Conservation (phyloP, 2,888 invertebrate genomes). For the Agonopterix arenella region DNA sequence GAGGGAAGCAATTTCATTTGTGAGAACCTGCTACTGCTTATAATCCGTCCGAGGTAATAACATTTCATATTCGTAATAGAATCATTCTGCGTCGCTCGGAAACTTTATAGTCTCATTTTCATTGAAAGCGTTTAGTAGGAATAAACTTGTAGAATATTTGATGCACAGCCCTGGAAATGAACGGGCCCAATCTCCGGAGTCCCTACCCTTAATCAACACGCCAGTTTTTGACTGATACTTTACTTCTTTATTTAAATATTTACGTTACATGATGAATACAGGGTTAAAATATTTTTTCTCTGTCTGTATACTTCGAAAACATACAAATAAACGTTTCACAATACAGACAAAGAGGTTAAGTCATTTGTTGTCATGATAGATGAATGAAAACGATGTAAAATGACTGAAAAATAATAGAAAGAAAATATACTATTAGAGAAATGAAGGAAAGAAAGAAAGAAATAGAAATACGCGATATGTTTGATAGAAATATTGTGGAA, state of each 20-base stretch:
- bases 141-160: constrained; percentile 73
- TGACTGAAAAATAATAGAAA: too few species aligned
- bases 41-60: constrained; percentile 76
- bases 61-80: constrained; percentile 77
- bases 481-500: too few species aligned
- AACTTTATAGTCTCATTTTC: constrained; percentile 77
- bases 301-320: too few species aligned
- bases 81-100: constrained; percentile 72
- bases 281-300: too few species aligned
- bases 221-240: constrained; percentile 32
- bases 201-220: constrained; percentile 46
- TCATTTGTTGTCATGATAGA: too few species aligned
- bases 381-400: too few species aligned
- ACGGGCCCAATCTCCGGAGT: constrained; percentile 60
- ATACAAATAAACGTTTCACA: too few species aligned
- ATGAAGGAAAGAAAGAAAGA: too few species aligned
- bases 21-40: constrained; percentile 74
- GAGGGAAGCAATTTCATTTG: constrained; percentile 75
- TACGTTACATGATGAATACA: background rate
- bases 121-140: constrained; percentile 73
- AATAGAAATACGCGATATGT: too few species aligned
- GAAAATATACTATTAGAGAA: too few species aligned
- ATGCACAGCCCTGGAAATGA: constrained; percentile 51
- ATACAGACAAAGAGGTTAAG: too few species aligned
- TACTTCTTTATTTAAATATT: constrained; percentile 34